Base-by-base conservation (phyloP, 92 coral and sea anemone species). In the Epizoanthus scotinus region DNA sequence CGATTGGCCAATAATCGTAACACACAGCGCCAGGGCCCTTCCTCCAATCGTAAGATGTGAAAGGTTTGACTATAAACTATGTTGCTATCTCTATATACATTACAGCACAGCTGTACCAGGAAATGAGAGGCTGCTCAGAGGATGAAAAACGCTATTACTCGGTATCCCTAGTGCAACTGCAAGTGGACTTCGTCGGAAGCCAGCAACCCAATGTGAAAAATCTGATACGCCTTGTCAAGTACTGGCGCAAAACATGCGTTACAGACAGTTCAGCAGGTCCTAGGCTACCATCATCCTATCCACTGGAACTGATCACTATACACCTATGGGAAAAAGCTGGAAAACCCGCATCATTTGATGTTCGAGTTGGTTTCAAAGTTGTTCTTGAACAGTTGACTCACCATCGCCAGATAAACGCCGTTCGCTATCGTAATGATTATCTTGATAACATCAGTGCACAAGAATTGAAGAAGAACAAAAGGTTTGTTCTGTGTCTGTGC, bases 141-240 rank as follows among this genome's bases (percentile, higher is more conserved):
- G 20, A 2, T 53, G 42, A 44, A 13, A 50, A 1, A 31, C 61
- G 26, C 1, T 86, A 70, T 75, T 71, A 86, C 59, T 65, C 85
- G 21, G 88, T 85, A 18, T 78, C 88, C 14, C 78, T 78, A n/a
- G 74, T 28, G 21, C 49, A 82, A 26, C 21, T 72, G 18, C 73
- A 86, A 55, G 70, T 84, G 22, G 86, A 86, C 55, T 86, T 86
- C 71, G 86, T 86, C 52, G 31, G 59, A 36, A 25, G 25, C 26
- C 12, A 31, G 42, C 90, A 86, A 38, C 68, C 86, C 50, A 83
- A 82, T 42, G 85, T 86, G 21, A 86, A 86, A 86, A 71, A 82
- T 65, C 86, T 86, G 2, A 86, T 86, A 49, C 90, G 86, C 38
- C 61, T 79, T 8, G 84, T 79, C 18, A 79, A 79, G 71, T 28